phyloP scores from a whole-genome alignment of 2,797 vertebrate genomes.

The Vireo griseus region DNA sequence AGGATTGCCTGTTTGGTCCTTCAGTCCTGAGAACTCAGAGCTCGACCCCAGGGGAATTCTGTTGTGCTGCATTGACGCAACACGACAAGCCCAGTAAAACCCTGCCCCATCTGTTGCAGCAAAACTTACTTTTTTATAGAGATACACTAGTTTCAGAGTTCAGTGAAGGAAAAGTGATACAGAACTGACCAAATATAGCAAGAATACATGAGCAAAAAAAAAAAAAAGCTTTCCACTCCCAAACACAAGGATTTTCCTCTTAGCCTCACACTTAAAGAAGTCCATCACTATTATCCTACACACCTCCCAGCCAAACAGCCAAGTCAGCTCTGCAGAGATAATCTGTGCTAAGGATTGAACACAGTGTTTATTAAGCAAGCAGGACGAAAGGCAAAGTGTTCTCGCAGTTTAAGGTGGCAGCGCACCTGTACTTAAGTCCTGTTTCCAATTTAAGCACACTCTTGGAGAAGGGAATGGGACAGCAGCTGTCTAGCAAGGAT shows the following conservation, averaged over 20 bases:
- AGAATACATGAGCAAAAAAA: neutral
- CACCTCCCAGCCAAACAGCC: neutral
- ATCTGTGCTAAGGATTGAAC: neutral
- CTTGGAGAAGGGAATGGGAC: neutral
- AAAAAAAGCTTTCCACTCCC: neutral
- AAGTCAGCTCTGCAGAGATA: neutral
- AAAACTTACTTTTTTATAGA: neutral
- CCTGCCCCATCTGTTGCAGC: neutral
- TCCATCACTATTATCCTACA: neutral
- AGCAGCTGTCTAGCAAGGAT: neutral
- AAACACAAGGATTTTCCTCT: neutral
- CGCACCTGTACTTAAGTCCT: neutral
- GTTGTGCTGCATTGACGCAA: neutral
- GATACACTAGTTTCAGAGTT: neutral
- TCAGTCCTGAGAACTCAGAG: neutral
- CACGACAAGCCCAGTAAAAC: neutral
- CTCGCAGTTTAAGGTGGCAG: neutral
- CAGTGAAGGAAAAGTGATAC: neutral
- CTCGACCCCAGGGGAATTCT: neutral
- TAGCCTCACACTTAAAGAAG: neutral
- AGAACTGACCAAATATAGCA: neutral
- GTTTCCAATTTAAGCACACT: neutral
- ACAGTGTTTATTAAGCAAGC: neutral
- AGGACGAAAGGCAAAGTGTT: rapidly evolving
- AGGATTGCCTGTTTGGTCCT: neutral